These are phyloP conservation scores for silkworm (Bombyx mori) DNA, from an alignment of 1,140 invertebrate species.

Conservation along the genomic window ASM3026992v2 NC_085135.1:7401001-7401500, in stretches of 20 bases:
- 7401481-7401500: slow-evolving; percentile 14
- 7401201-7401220: slow-evolving; percentile 18
- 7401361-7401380: slow-evolving; percentile 16
- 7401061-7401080: too few relatives aligned
- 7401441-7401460: slow-evolving; percentile 17
- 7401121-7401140: neutral
- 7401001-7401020: too few relatives aligned
- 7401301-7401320: slow-evolving; percentile 9
- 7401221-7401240: slow-evolving; percentile 8
- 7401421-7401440: slow-evolving; percentile 14
- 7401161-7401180: slow-evolving; percentile 11
- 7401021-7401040: too few relatives aligned
- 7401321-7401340: slow-evolving; percentile 20
- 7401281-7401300: slow-evolving; percentile 21
- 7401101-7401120: too few relatives aligned
- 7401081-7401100: too few relatives aligned
- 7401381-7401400: slow-evolving; percentile 26
- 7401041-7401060: too few relatives aligned
- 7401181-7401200: slow-evolving; percentile 11
- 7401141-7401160: slow-evolving; percentile 11
- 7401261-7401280: slow-evolving; percentile 7
- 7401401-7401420: slow-evolving; percentile 14
- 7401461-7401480: slow-evolving; percentile 11
- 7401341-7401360: slow-evolving; percentile 13
- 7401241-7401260: slow-evolving; percentile 9